Percentiles rank a stretch among this genome's conserved stretches.
Evolutionary conservation across 2,888 invertebrate species (phyloP).

Genomic region (Horisme vitalbata): DNA sequence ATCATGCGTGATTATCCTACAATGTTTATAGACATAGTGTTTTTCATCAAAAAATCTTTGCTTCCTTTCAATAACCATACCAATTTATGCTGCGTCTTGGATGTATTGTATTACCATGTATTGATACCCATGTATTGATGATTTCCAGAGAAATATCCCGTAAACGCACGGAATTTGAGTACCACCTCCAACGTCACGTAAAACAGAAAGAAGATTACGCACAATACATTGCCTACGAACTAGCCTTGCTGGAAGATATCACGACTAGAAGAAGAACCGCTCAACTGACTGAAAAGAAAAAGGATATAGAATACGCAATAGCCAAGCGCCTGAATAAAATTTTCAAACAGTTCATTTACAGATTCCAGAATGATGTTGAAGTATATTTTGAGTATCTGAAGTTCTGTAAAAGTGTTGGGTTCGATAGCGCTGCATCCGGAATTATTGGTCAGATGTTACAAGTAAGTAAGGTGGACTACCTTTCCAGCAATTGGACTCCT

Average conservation of each 20-base stretch:
- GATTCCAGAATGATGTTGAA: constrained; percentile 88
- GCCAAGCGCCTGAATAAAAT: constrained; percentile 87
- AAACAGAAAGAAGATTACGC: constrained; percentile 88
- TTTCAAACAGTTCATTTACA: constrained; percentile 86
- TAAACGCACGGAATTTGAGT: constrained; percentile 87
- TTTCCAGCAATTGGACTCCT: too few relatives aligned
- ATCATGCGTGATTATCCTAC: too few relatives aligned
- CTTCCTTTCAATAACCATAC: too few relatives aligned
- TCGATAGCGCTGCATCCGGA: constrained; percentile 77
- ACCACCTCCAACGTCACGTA: constrained; percentile 86
- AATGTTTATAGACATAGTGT: too few relatives aligned
- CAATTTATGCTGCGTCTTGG: too few relatives aligned
- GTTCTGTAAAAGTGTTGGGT: constrained; percentile 87
- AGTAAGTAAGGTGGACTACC: too few relatives aligned
- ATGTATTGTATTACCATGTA: background rate
- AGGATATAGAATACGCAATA: constrained; percentile 87
- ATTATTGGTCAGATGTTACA: constrained; percentile 84
- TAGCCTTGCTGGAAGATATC: constrained; percentile 86
- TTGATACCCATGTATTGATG: too few relatives aligned
- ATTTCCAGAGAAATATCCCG: constrained; percentile 85
- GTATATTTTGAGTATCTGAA: constrained; percentile 91
- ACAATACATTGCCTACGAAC: constrained; percentile 87
- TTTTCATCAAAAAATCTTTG: too few relatives aligned
- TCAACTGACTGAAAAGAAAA: constrained; percentile 83
- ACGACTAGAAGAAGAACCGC: constrained; percentile 82